A percentile compares a stretch with the other conserved stretches of the same genome.
Conservation (phyloP, 2,888 invertebrate genomes). For the Andrena chrysosceles region DNA sequence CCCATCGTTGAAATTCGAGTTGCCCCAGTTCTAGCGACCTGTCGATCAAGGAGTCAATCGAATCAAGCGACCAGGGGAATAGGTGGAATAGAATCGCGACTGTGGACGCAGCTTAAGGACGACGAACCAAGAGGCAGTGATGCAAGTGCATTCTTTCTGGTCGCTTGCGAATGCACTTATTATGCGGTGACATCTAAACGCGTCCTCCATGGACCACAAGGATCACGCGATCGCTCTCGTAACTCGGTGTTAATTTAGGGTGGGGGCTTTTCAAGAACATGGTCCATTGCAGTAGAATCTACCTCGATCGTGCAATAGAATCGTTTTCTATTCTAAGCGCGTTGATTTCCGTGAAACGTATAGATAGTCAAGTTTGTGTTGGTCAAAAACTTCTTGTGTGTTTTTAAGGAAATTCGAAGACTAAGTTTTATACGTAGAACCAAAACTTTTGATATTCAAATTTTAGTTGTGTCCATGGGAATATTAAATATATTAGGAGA, state of each 20-base stretch:
- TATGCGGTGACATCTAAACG: conserved; percentile 71
- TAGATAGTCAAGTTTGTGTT: conserved; percentile 25
- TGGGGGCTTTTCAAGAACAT: conserved; percentile 35
- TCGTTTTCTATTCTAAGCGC: conserved; percentile 15
- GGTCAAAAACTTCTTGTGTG: not conserved
- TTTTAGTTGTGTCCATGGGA: too few relatives aligned
- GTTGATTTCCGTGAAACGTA: conserved; percentile 24
- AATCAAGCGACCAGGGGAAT: conserved; percentile 20
- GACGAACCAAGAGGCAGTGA: conserved; percentile 40
- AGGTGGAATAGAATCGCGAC: not conserved
- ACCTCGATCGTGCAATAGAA: conserved; percentile 11
- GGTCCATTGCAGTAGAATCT: conserved; percentile 10
- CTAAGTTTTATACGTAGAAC: too few relatives aligned
- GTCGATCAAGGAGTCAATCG: conserved; percentile 2
- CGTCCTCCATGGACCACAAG: conserved; percentile 34
- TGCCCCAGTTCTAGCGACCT: not conserved
- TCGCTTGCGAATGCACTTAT: conserved; percentile 63
- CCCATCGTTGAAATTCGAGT: too few relatives aligned
- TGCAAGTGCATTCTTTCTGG: conserved; percentile 66
- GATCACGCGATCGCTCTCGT: conserved; percentile 47
- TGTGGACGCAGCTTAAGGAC: conserved; percentile 43
- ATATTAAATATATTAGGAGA: too few relatives aligned
- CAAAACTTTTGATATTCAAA: too few relatives aligned
- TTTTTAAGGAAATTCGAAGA: not conserved
- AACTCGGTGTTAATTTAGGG: conserved; percentile 51